phyloP scores from a whole-genome alignment of 1,140 invertebrate genomes.

The Melipona quadrifasciata region DNA sequence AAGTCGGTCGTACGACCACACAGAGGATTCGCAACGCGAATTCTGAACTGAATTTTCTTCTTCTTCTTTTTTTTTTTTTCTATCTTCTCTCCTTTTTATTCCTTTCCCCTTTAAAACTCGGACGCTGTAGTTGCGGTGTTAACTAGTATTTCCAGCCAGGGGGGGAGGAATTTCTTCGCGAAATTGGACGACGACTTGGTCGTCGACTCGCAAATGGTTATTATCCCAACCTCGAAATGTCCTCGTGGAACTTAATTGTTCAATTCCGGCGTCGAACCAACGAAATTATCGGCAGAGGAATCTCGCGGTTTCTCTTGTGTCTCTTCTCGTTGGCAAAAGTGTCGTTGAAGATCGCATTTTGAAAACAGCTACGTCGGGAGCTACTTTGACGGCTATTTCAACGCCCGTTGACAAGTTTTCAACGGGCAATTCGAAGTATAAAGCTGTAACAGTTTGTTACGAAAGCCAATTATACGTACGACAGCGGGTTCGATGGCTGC shows the following conservation, averaged over 20 bases:
- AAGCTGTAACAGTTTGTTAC: not conserved
- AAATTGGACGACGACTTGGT: constrained; percentile 44
- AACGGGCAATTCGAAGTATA: not conserved
- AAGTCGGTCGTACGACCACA: constrained; percentile 30
- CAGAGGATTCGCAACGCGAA: constrained; percentile 2
- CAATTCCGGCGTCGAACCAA: not conserved
- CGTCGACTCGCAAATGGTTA: constrained; percentile 55
- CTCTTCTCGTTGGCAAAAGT: too few species aligned
- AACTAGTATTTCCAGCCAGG: constrained; percentile 21
- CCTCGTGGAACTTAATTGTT: constrained; percentile 18
- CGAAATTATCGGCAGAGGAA: not conserved
- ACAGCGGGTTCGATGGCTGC: not conserved
- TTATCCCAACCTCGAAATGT: not conserved
- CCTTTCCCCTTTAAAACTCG: constrained; percentile 31
- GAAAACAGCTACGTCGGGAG: too few species aligned
- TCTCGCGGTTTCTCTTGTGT: not conserved
- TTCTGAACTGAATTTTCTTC: constrained; percentile 25
- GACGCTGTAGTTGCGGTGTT: constrained; percentile 4
- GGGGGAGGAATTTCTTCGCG: constrained; percentile 33
- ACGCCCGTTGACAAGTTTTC: too few species aligned
- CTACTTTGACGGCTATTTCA: too few species aligned
- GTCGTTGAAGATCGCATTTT: too few species aligned
- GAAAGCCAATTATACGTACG: not conserved
- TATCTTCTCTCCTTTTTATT: not conserved
- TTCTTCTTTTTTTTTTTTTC: not conserved